phyloP scores from a whole-genome alignment of 2,113 vertebrate species.

The Dromiciops gliroides region DNA sequence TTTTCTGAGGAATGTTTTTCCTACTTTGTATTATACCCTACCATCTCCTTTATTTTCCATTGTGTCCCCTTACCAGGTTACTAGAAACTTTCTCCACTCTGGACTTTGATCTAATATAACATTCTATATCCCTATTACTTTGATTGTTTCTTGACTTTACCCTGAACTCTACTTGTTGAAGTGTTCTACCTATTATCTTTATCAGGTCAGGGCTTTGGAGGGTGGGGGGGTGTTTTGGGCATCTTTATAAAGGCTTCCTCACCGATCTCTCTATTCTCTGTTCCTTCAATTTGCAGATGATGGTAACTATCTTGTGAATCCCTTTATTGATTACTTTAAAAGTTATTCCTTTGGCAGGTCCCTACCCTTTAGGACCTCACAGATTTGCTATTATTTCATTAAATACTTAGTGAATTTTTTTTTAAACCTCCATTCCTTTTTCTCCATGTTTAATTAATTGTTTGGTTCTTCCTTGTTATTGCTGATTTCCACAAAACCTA shows the following conservation, averaged over 20 bases:
- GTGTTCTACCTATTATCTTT: too few species aligned
- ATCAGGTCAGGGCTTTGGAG: too few species aligned
- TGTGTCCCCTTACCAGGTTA: neutral
- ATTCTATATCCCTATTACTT: neutral
- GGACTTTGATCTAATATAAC: neutral
- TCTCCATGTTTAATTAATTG: too few species aligned
- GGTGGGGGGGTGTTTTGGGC: neutral
- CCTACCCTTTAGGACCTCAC: neutral
- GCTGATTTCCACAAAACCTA: neutral
- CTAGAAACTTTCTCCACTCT: neutral
- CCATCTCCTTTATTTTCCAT: neutral
- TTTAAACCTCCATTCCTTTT: too few species aligned
- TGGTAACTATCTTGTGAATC: neutral
- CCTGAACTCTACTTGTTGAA: neutral
- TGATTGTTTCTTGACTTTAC: too few species aligned
- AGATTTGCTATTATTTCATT: neutral
- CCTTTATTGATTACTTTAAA: neutral
- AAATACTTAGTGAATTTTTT: neutral
- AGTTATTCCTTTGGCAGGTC: neutral
- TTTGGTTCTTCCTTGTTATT: neutral
- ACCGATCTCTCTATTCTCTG: neutral
- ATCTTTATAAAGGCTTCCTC: neutral
- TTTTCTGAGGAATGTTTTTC: neutral
- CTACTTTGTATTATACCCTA: neutral
- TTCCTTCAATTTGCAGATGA: neutral